A percentile compares a stretch with the other conserved stretches of the same genome.
Evolutionary conservation across 2,888 invertebrate genomes (phyloP).

Genomic region (Beris chalybata): DNA sequence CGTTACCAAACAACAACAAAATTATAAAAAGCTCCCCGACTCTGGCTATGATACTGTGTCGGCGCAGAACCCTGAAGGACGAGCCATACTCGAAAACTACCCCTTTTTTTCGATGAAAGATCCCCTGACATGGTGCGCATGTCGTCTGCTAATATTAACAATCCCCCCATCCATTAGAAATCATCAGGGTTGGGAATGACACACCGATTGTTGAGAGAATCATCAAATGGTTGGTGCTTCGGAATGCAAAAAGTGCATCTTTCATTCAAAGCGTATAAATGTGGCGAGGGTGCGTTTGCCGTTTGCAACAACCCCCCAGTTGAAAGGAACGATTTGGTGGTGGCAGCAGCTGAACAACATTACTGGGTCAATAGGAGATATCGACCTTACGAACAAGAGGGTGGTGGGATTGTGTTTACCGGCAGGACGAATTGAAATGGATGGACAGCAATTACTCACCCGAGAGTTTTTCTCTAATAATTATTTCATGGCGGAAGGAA

Average conservation of each 20-base stretch:
- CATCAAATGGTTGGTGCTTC: conserved; percentile 10
- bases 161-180: conserved; percentile 12
- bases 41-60: too few relatives aligned
- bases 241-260: conserved; percentile 26
- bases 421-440: too few relatives aligned
- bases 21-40: too few relatives aligned
- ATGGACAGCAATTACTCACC: too few relatives aligned
- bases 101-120: too few relatives aligned
- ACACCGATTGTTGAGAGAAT: background rate
- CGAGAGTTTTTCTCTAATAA: too few relatives aligned
- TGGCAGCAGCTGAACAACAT: conserved; percentile 15
- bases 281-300: conserved; percentile 11
- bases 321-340: too few relatives aligned
- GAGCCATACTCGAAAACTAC: too few relatives aligned
- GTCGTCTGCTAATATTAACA: conserved; percentile 15
- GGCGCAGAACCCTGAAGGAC: too few relatives aligned
- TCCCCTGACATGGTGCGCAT: conserved; percentile 6
- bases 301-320: background rate
- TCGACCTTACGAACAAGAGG: conserved; percentile 20
- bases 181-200: conserved; percentile 14
- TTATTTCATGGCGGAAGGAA: too few relatives aligned
- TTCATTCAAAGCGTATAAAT: conserved; percentile 23
- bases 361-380: conserved; percentile 32
- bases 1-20: too few relatives aligned
- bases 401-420: too few relatives aligned